Evolutionary conservation across 2,113 vertebrate genomes (phyloP).

Genomic region (Clarias batrachus): DNA sequence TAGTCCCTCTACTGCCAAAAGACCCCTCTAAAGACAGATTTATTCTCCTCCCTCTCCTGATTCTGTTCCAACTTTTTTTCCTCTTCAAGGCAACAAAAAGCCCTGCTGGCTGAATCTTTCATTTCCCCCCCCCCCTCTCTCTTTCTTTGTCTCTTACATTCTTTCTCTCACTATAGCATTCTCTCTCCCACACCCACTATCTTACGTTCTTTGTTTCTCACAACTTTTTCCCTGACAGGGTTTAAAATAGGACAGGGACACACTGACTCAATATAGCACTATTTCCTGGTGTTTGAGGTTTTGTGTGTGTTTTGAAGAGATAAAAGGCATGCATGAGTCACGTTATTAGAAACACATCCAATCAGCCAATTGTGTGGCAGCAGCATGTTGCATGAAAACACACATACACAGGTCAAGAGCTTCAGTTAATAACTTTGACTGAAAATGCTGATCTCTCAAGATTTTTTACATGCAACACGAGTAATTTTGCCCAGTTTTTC

Average conservation of each 20-base stretch:
- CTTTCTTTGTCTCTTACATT: background rate
- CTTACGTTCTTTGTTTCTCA: slow-evolving; percentile 12
- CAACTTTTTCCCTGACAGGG: background rate
- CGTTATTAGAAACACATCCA: background rate
- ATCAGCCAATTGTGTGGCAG: background rate
- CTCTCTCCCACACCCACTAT: background rate
- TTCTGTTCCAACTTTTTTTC: slow-evolving; percentile 24
- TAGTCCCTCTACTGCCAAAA: slow-evolving; percentile 19
- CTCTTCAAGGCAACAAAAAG: background rate
- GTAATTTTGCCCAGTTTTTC: background rate
- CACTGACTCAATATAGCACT: background rate
- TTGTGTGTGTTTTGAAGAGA: background rate
- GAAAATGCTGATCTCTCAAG: background rate
- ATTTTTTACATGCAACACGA: background rate
- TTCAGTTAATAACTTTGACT: background rate
- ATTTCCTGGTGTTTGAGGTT: background rate
- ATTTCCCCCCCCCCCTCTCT: background rate
- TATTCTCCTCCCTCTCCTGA: slow-evolving; percentile 27
- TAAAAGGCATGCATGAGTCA: background rate
- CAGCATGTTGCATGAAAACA: background rate
- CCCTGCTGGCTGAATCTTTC: slow-evolving; percentile 5
- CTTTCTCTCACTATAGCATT: background rate
- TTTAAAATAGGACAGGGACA: slow-evolving; percentile 2
- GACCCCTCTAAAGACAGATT: slow-evolving; percentile 39
- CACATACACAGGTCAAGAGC: background rate